phyloP scores from a whole-genome alignment of 1,140 invertebrate species.

The Gonioctena quinquepunctata region DNA sequence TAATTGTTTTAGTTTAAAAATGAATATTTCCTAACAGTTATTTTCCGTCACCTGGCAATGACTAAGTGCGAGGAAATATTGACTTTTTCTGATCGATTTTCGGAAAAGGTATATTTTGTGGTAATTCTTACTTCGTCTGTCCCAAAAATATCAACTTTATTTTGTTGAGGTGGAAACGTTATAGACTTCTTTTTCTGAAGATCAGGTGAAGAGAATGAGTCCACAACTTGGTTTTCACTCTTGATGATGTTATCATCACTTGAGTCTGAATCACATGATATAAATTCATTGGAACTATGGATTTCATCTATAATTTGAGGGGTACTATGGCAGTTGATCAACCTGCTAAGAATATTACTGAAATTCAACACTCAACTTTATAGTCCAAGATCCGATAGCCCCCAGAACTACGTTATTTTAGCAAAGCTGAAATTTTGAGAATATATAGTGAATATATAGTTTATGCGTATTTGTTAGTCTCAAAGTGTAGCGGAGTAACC shows the following conservation, averaged over 20 bases:
- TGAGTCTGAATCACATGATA: neutral
- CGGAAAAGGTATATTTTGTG: no score
- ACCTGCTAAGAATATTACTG: no score
- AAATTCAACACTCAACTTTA: no score
- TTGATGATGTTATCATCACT: neutral
- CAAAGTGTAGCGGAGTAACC: no score
- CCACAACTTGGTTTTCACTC: neutral
- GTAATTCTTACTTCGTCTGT: conserved; percentile 5
- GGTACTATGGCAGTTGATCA: no score
- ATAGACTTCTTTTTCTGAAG: neutral
- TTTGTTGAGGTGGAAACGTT: neutral
- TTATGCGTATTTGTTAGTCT: neutral
- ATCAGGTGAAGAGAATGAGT: neutral
- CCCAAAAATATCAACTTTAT: conserved; percentile 6
- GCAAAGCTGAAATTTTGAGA: neutral
- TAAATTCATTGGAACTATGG: neutral
- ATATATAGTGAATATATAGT: neutral
- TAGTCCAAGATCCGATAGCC: neutral
- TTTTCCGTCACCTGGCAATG: no score
- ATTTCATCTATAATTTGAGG: neutral
- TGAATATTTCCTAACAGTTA: no score
- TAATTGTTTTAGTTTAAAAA: no score
- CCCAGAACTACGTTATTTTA: neutral
- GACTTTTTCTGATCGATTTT: neutral
- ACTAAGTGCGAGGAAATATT: no score